Conservation (phyloP, 2,797 vertebrate genomes). For the Tinamus major region DNA sequence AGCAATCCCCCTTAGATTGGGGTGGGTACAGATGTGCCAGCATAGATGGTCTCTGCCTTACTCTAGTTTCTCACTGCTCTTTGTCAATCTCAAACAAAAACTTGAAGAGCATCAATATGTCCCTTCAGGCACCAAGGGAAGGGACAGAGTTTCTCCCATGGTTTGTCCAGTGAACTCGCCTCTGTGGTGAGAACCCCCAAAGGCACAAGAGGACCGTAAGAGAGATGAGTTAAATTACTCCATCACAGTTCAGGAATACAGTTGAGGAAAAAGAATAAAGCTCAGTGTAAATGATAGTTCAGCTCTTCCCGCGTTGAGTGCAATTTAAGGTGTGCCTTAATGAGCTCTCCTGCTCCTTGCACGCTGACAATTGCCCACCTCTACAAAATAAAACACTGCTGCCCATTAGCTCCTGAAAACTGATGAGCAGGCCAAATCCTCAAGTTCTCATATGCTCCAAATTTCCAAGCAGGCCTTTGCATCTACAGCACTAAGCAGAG, state of each 20-base stretch:
- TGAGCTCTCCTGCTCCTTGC: neutral
- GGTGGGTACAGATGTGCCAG: neutral
- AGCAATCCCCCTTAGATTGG: neutral
- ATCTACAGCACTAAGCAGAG: neutral
- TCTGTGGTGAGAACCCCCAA: neutral
- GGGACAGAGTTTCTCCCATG: neutral
- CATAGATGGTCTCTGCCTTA: neutral
- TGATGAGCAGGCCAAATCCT: neutral
- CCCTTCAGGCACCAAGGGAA: neutral
- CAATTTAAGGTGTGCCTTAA: neutral
- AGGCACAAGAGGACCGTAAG: neutral
- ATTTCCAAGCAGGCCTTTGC: neutral
- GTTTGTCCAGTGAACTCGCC: neutral
- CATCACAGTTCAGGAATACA: neutral
- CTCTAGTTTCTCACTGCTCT: neutral
- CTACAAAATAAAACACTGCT: neutral
- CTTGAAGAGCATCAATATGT: neutral
- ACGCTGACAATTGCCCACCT: neutral
- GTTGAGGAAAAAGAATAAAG: neutral
- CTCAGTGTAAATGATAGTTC: neutral
- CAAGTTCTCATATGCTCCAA: neutral
- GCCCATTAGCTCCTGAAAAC: neutral
- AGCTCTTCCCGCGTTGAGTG: neutral
- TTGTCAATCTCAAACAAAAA: neutral
- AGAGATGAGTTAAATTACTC: neutral